phyloP scores from a whole-genome alignment of 2,888 invertebrate species.

The Tenthredo mesomela region DNA sequence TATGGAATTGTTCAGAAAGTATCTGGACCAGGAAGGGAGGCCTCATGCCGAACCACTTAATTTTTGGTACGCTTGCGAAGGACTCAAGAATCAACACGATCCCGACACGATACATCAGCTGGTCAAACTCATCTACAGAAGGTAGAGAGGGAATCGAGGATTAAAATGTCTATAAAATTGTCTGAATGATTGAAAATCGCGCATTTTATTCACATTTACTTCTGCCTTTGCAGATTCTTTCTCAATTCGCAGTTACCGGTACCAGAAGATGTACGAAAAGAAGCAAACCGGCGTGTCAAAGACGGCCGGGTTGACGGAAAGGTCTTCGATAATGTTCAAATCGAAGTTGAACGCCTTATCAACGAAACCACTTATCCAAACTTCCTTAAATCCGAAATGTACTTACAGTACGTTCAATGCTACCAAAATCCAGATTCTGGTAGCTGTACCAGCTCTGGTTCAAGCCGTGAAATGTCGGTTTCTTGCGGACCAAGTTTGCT shows the following conservation, averaged over 20 bases:
- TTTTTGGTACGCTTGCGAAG: conserved; percentile 97
- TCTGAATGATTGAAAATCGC: neutral
- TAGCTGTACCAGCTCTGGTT: conserved; percentile 73
- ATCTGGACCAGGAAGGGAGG: conserved; percentile 89
- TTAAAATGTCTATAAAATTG: neutral
- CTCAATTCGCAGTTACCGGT: conserved; percentile 91
- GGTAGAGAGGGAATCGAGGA: conserved; percentile 56
- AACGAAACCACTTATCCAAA: conserved; percentile 94
- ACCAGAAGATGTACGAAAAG: conserved; percentile 89
- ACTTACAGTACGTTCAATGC: conserved; percentile 91
- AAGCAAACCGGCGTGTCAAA: conserved; percentile 87
- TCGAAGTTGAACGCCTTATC: conserved; percentile 91
- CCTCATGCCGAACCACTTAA: conserved; percentile 90
- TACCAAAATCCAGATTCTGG: conserved; percentile 79
- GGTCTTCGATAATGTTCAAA: conserved; percentile 92
- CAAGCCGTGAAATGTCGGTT: conserved; percentile 76
- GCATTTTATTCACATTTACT: conserved; percentile 2
- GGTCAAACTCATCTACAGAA: conserved; percentile 90
- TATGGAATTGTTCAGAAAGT: conserved; percentile 91
- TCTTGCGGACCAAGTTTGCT: conserved; percentile 81
- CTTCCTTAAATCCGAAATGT: conserved; percentile 95
- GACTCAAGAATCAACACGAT: conserved; percentile 89
- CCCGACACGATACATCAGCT: conserved; percentile 86
- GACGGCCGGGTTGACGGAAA: conserved; percentile 86
- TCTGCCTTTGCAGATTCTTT: conserved; percentile 82